Percentiles rank a stretch among this genome's conserved stretches.
Conservation (phyloP, 2,113 vertebrate genomes). For the Aegotheles bennettii region DNA sequence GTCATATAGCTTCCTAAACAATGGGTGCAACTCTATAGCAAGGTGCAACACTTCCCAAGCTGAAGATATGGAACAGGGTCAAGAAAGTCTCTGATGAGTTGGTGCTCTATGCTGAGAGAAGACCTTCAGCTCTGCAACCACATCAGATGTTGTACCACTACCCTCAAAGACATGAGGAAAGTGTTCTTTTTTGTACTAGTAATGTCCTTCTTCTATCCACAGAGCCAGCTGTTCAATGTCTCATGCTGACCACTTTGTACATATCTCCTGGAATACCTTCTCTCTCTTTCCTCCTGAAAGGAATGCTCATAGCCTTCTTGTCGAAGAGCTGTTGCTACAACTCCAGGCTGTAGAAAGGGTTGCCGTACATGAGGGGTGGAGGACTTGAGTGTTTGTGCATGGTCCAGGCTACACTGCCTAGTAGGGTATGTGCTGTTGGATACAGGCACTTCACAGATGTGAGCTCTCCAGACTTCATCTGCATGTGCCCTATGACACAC, state of each 20-base stretch:
- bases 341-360: background rate
- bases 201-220: background rate
- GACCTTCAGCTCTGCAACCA: background rate
- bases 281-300: background rate
- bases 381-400: background rate
- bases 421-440: fast-evolving
- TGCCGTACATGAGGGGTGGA: background rate
- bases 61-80: background rate
- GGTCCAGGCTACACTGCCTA: no score
- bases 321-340: background rate
- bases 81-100: background rate
- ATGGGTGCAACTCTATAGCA: background rate
- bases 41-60: background rate
- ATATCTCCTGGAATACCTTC: background rate
- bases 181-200: background rate
- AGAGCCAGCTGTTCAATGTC: background rate
- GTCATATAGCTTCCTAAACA: background rate
- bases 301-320: background rate
- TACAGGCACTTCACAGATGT: background rate
- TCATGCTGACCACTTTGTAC: background rate
- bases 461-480: background rate
- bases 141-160: background rate
- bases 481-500: background rate
- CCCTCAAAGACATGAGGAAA: background rate
- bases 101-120: background rate